phyloP scores from a whole-genome alignment of 1,140 invertebrate species.

The Teleopsis dalmanni region DNA sequence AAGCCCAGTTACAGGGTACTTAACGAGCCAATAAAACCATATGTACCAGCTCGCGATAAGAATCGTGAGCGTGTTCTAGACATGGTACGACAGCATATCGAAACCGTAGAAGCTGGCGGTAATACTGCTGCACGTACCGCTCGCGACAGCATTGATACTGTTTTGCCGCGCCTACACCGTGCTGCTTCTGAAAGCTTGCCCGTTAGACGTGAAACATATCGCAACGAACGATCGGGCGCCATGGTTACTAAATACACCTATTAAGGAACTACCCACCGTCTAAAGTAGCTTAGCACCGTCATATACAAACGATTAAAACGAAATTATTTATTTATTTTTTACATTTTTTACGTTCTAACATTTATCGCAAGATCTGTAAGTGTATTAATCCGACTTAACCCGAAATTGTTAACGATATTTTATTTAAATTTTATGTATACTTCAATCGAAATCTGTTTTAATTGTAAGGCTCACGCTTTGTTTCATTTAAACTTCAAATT shows the following conservation, averaged over 20 bases:
- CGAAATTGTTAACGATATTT: no score
- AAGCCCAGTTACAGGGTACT: conserved; percentile 50
- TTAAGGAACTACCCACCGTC: conserved; percentile 12
- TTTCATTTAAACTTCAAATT: no score
- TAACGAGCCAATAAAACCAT: conserved; percentile 52
- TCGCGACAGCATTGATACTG: conserved; percentile 54
- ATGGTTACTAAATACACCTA: conserved; percentile 41
- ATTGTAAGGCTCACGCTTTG: no score
- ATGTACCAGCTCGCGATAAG: conserved; percentile 54
- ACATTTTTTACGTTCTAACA: no score
- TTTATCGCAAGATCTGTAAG: neutral
- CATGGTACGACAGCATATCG: conserved; percentile 49
- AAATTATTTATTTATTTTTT: neutral
- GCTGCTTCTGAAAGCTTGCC: conserved; percentile 41
- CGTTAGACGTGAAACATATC: conserved; percentile 35
- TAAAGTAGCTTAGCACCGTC: neutral
- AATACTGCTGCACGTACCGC: conserved; percentile 49
- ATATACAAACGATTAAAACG: neutral
- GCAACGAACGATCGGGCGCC: conserved; percentile 45
- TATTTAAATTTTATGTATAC: no score
- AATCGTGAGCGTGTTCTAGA: conserved; percentile 53
- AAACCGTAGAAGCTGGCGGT: conserved; percentile 48
- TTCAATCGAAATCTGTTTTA: no score
- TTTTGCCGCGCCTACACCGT: conserved; percentile 52
- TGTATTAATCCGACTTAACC: neutral